Evolutionary conservation across 2,113 vertebrate genomes (phyloP).

Genomic region (Ivindomyrus marchei): DNA sequence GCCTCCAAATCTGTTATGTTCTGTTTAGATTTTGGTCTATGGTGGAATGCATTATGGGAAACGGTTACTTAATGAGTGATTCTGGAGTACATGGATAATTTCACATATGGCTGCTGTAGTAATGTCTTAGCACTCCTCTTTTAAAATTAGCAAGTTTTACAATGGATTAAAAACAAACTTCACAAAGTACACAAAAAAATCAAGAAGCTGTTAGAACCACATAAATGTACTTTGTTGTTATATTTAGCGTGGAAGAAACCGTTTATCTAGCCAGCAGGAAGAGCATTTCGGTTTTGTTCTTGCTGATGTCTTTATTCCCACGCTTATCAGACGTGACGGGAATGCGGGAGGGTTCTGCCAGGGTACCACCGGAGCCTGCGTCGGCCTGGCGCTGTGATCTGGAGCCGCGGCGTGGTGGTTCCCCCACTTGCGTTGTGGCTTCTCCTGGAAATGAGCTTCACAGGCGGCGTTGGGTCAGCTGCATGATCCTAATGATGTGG

Average conservation of each 20-base stretch:
- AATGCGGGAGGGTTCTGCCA: neutral
- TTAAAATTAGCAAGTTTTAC: neutral
- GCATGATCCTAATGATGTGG: neutral
- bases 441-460: neutral
- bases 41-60: neutral
- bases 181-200: neutral
- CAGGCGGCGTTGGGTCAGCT: neutral
- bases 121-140: neutral
- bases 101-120: neutral
- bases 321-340: neutral
- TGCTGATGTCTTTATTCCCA: neutral
- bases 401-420: neutral
- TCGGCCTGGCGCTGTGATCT: neutral
- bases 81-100: neutral
- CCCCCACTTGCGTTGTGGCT: neutral
- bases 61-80: neutral
- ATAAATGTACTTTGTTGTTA: neutral
- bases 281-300: neutral
- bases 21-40: neutral
- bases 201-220: neutral
- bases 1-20: neutral
- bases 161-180: neutral
- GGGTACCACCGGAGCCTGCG: neutral
- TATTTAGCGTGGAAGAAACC: constrained; percentile 10
- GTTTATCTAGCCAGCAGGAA: constrained; percentile 13